Evolutionary conservation across 2,113 vertebrate genomes (phyloP).

Genomic region (Struthidea cinerea): DNA sequence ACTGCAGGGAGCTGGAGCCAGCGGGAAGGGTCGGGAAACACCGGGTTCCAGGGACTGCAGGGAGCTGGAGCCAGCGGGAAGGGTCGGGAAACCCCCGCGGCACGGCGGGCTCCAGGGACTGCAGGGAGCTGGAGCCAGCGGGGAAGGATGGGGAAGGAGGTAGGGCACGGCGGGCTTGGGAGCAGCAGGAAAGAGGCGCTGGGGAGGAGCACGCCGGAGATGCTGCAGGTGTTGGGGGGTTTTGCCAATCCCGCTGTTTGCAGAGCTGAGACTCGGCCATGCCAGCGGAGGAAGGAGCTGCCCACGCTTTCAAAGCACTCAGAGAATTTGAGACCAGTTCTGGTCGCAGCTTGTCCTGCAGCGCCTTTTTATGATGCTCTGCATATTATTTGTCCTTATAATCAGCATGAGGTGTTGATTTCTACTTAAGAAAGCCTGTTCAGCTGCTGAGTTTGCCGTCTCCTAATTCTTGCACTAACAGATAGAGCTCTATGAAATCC

Average conservation of each 20-base stretch:
- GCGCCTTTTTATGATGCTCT: neutral
- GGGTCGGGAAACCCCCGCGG: neutral
- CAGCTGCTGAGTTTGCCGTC: neutral
- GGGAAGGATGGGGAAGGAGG: neutral
- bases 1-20: neutral
- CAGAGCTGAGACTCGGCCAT: neutral
- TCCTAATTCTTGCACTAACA: neutral
- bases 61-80: too few relatives aligned
- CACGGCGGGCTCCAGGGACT: rapidly evolving
- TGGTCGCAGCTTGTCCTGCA: neutral
- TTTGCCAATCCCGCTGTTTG: neutral
- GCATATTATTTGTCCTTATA: neutral
- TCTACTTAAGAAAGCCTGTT: neutral
- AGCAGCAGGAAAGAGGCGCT: neutral
- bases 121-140: rapidly evolving
- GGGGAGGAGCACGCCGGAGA: neutral
- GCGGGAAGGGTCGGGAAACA: neutral
- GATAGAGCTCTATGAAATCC: neutral
- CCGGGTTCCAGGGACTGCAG: too few relatives aligned
- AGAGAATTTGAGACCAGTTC: too few relatives aligned
- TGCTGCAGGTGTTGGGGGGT: neutral
- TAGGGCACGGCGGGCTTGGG: neutral
- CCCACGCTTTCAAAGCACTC: neutral
- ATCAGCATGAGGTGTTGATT: neutral
- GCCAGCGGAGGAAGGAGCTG: neutral